Base-by-base conservation (phyloP, 2,888 invertebrate species). In the Cactoblastis cactorum region DNA sequence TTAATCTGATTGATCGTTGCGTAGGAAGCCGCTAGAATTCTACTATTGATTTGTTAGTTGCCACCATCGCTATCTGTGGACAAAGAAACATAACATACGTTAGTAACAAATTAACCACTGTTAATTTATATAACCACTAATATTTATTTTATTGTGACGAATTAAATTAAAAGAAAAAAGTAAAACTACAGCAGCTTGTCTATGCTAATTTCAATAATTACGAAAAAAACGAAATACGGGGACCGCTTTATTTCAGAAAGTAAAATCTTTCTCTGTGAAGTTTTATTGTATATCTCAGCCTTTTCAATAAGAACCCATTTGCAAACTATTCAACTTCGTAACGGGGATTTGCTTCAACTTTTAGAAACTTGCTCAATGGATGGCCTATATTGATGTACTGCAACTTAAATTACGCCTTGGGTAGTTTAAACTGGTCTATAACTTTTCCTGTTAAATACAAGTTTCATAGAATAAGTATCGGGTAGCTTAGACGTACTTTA, bases 321-420 rank as follows among this genome's bases (percentile, higher is more conserved):
- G 3, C 11, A 11, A 43, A 43, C 17, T 43, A 43, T 24, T 43
- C 17, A 32, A 43, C 43, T 28, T 43, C 43, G 28, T 43, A 43
- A 43, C 43, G 15, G 43, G 28, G 43, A 43, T 43, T 43, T 43
- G 43, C 43, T 15, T 28, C 15, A 28, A 43, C 28, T 43, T 4
- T 4, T 5, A 11, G 28, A 43, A 43, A 43, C 43, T 28, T 43
- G 11, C 28, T 43, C 28, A 43, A 43, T 43, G 28, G 14, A 24
- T 24, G 41, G 28, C 43, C 28, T 43, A 28, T 28, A 32, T 28
- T 43, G 43, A 32, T 17, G 17, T 15, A 43, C 15, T 15, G 43
- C 28, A 43, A 43, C 43, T 43, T 43, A 43, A 43, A 43, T 43
- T 17, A 43, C 28, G 43, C 17, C 43, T 43, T 43, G 41, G 41